phyloP scores from a whole-genome alignment of 2,797 vertebrate species.

The Xiphophorus birchmanni region DNA sequence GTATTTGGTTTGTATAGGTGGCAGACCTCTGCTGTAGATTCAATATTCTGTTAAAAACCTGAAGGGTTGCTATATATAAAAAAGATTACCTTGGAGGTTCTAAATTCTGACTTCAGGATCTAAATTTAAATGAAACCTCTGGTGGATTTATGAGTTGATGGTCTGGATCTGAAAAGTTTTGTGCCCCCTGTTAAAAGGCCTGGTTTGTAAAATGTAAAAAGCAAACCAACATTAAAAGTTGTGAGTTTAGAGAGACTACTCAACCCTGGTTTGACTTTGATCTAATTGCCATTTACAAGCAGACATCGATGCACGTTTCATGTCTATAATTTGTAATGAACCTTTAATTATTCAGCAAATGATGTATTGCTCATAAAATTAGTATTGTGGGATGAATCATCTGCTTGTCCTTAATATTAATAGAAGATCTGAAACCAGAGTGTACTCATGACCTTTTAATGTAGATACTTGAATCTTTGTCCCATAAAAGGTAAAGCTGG shows the following conservation, averaged over 20 bases:
- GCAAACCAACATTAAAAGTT: neutral
- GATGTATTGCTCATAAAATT: neutral
- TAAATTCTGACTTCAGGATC: neutral
- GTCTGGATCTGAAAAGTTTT: neutral
- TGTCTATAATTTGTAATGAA: constrained; percentile 18
- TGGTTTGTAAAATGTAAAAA: neutral
- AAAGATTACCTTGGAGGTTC: neutral
- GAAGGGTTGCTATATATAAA: neutral
- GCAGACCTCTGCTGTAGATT: neutral
- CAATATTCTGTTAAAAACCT: neutral
- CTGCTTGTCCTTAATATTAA: neutral
- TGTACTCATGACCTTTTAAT: constrained; percentile 18
- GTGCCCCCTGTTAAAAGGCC: neutral
- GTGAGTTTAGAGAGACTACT: constrained; percentile 23
- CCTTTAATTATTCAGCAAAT: neutral
- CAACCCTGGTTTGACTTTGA: constrained; percentile 66
- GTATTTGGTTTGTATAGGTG: neutral
- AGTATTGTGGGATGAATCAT: neutral
- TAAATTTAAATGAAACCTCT: neutral
- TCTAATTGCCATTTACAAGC: constrained; percentile 34
- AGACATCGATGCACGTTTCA: constrained; percentile 7
- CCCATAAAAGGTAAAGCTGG: constrained; percentile 2
- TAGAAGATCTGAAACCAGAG: constrained; percentile 15
- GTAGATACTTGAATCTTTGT: constrained; percentile 10
- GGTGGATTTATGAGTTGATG: neutral